A percentile compares a stretch with the other conserved stretches of the same genome.
These are phyloP conservation scores for Mormyrus proboscirostris DNA, from an alignment of 2,797 vertebrate species.

Conservation along the genomic window DNA sequence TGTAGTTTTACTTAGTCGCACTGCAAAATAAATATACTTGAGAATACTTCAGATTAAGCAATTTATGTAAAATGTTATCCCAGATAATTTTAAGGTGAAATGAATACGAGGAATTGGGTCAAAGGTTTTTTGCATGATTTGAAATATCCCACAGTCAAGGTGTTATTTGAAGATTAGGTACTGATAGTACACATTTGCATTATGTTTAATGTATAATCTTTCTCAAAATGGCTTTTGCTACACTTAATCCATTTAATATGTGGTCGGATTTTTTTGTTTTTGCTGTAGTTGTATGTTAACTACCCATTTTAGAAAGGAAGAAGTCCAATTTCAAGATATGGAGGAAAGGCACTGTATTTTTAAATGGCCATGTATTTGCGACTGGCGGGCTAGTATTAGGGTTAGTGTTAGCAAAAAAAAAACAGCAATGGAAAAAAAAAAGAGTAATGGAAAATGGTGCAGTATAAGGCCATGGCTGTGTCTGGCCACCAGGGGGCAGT, in stretches of 20 bases:
- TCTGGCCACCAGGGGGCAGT: constrained; percentile 57
- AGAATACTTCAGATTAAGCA: neutral
- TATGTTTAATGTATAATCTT: neutral
- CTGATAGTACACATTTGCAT: neutral
- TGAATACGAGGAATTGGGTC: neutral
- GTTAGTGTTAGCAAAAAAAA: neutral
- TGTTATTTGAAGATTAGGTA: neutral
- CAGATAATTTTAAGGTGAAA: neutral
- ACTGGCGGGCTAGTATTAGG: neutral
- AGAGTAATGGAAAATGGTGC: constrained; percentile 12
- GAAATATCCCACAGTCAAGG: neutral
- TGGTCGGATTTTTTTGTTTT: neutral
- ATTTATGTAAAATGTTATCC: neutral
- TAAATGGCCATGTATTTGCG: neutral
- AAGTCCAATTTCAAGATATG: neutral
- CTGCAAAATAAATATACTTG: neutral
- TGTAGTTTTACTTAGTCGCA: neutral
- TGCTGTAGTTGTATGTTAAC: neutral
- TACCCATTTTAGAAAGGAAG: neutral
- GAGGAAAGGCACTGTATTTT: neutral
- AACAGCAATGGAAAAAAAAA: neutral
- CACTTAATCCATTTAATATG: neutral
- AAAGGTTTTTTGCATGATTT: neutral
- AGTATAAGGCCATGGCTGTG: constrained; percentile 2
- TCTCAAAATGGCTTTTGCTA: neutral